Evolutionary conservation across 2,797 vertebrate species (phyloP).

Genomic region (Rhinogobio ventralis): DNA sequence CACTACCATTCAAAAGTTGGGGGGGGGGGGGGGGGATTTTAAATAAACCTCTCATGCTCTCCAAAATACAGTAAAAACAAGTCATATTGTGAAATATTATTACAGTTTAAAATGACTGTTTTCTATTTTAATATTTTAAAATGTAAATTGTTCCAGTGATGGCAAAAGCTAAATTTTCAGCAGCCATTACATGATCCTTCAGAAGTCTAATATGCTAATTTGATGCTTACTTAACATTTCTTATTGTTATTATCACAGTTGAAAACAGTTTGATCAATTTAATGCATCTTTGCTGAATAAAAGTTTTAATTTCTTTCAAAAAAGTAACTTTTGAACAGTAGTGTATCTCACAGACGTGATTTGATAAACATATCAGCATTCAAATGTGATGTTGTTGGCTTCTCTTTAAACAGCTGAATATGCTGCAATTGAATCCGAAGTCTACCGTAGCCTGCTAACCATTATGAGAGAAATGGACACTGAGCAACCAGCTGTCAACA

Average conservation of each 20-base stretch:
- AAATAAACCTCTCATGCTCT: not conserved
- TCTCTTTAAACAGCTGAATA: slow-evolving; percentile 25
- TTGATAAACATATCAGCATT: not conserved
- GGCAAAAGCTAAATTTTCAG: not conserved
- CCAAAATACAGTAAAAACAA: not conserved
- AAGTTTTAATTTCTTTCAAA: not conserved
- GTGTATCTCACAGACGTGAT: not conserved
- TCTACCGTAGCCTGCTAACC: slow-evolving; percentile 87
- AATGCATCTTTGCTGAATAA: not conserved
- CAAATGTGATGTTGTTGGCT: not conserved
- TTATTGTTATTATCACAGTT: not conserved
- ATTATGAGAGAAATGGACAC: slow-evolving; percentile 81
- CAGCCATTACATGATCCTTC: not conserved
- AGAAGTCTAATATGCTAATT: not conserved
- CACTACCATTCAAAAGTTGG: not conserved
- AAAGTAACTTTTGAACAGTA: not conserved
- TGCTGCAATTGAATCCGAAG: slow-evolving; percentile 82
- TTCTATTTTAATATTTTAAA: not conserved
- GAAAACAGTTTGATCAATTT: not conserved
- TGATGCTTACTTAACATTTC: not conserved
- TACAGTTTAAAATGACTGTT: not conserved
- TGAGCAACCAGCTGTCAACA: slow-evolving; percentile 76
- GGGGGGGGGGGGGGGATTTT: too few species aligned
- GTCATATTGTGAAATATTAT: slow-evolving; percentile 9
- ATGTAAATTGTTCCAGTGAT: not conserved